Conservation (phyloP, 2,888 invertebrate genomes). For the Eueremaeus valkanovi region DNA sequence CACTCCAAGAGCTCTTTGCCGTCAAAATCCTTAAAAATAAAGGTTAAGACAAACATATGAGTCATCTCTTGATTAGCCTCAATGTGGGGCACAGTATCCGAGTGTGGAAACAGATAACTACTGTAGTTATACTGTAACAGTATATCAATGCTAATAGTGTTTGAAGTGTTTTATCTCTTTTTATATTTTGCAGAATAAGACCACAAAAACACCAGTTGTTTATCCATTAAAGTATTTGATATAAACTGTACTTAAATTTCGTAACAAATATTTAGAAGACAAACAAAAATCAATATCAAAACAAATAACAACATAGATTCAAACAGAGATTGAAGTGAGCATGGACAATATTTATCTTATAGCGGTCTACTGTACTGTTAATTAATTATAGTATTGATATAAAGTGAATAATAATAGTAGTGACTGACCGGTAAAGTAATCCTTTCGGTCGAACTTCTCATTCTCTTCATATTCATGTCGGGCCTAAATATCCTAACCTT, state of each 20-base stretch:
- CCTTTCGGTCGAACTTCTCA: conserved; percentile 78
- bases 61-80: conserved; percentile 44
- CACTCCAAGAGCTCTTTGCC: conserved; percentile 78
- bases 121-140: too few relatives aligned
- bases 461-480: conserved; percentile 87
- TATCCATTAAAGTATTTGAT: background rate
- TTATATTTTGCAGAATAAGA: background rate
- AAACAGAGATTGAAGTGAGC: too few relatives aligned
- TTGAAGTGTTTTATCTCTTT: background rate
- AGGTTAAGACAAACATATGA: conserved; percentile 45
- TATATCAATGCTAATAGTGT: too few relatives aligned
- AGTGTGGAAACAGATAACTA: too few relatives aligned
- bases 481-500: conserved; percentile 91
- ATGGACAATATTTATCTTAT: too few relatives aligned
- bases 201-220: background rate
- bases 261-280: too few relatives aligned
- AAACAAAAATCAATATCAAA: background rate
- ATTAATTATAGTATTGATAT: too few relatives aligned
- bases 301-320: background rate
- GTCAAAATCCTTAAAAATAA: conserved; percentile 61
- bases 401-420: too few relatives aligned
- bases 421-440: conserved; percentile 67
- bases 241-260: background rate
- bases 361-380: too few relatives aligned
- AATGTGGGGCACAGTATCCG: too few relatives aligned